Evolutionary conservation across 2,113 vertebrate species (phyloP).

Genomic region (Pelodiscus sinensis): DNA sequence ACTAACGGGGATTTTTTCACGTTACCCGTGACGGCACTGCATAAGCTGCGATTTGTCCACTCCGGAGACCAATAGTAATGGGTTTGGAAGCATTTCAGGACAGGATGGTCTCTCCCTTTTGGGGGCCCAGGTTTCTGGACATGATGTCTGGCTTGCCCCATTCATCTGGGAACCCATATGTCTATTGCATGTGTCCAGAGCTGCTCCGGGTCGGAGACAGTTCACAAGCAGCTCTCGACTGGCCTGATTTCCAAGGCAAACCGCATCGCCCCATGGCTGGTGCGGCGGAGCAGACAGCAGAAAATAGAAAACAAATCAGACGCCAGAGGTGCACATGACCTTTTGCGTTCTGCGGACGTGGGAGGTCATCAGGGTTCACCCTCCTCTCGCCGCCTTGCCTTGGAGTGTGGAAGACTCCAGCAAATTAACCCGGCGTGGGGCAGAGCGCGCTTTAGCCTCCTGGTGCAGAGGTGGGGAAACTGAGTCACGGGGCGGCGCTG

Average conservation of each 20-base stretch:
- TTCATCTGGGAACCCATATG: rapidly evolving
- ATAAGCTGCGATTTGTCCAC: too few relatives aligned
- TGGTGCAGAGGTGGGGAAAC: neutral
- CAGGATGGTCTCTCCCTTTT: rapidly evolving
- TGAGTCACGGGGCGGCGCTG: neutral
- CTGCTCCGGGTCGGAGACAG: neutral
- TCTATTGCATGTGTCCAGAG: neutral
- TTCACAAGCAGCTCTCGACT: neutral
- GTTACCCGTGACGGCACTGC: too few relatives aligned
- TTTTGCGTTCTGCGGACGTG: neutral
- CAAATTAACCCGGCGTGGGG: neutral
- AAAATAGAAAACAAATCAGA: neutral
- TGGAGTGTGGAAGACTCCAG: neutral
- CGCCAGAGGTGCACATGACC: neutral
- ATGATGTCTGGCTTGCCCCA: neutral
- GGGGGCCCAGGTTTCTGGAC: too few relatives aligned
- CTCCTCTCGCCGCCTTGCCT: neutral
- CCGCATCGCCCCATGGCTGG: neutral
- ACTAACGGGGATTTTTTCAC: too few relatives aligned
- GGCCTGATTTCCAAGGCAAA: neutral
- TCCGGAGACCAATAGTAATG: neutral
- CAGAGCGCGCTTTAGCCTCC: neutral
- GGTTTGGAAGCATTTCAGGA: rapidly evolving
- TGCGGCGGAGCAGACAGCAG: neutral
- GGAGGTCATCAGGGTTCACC: neutral